Evolutionary conservation across 2,113 vertebrate species (phyloP).

Genomic region (Zosterops borbonicus): DNA sequence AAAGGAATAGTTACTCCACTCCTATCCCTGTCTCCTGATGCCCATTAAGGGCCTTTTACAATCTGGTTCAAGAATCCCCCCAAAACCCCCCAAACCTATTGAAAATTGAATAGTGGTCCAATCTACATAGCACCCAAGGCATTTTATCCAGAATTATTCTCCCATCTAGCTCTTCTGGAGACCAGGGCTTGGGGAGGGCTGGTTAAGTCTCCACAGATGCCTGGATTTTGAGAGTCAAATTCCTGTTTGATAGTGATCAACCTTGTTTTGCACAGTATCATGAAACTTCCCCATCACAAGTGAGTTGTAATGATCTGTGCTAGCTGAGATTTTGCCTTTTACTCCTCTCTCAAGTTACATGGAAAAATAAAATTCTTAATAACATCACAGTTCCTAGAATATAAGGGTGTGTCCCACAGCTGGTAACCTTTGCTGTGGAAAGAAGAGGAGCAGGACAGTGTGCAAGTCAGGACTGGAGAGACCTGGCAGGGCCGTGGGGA

Average conservation of each 20-base stretch:
- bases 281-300: neutral
- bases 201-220: neutral
- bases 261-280: neutral
- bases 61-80: neutral
- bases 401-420: neutral
- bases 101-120: neutral
- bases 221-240: neutral
- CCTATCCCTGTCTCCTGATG: fast-evolving
- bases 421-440: slow-evolving; percentile 40
- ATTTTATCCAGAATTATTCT: neutral
- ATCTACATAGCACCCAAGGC: fast-evolving
- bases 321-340: slow-evolving; percentile 38
- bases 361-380: slow-evolving; percentile 43
- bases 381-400: slow-evolving; percentile 11
- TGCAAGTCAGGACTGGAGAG: slow-evolving; percentile 18
- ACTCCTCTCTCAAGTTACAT: slow-evolving; percentile 44
- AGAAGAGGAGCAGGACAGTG: slow-evolving; percentile 18
- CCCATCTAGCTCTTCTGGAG: neutral
- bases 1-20: neutral
- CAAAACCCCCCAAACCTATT: fast-evolving
- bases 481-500: slow-evolving; percentile 41
- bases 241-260: neutral
- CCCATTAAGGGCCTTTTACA: neutral
- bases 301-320: neutral
- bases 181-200: neutral